These are phyloP conservation scores for Parauchenoglanis ngamensis DNA, from an alignment of 2,797 vertebrate genomes.

Conservation along the genomic window DNA sequence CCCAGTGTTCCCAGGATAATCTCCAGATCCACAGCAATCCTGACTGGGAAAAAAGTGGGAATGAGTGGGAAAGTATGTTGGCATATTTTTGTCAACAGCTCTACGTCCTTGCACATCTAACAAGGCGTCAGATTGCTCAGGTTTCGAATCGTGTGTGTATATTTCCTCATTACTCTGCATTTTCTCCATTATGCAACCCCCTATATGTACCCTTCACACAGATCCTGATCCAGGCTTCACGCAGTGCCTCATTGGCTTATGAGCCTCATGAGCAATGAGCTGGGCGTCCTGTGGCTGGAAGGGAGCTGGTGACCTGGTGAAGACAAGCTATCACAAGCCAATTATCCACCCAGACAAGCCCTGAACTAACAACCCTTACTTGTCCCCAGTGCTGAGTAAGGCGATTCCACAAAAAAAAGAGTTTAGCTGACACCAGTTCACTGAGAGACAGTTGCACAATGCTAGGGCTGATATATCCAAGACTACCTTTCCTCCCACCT, in stretches of 20 bases:
- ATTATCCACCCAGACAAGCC: conserved; percentile 58
- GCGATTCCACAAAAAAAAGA: neutral
- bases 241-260: conserved; percentile 50
- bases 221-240: conserved; percentile 33
- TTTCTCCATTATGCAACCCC: conserved; percentile 25
- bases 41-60: neutral
- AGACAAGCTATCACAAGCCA: conserved; percentile 64
- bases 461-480: neutral
- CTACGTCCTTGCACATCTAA: neutral
- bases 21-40: neutral
- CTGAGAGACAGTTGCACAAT: neutral
- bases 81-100: neutral
- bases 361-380: conserved; percentile 35
- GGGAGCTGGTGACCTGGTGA: conserved; percentile 66
- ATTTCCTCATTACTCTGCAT: neutral
- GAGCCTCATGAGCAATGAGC: conserved; percentile 61
- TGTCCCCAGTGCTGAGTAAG: neutral
- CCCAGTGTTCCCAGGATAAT: no score
- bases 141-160: conserved; percentile 9
- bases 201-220: neutral
- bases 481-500: conserved; percentile 40
- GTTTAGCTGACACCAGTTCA: neutral
- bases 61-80: neutral
- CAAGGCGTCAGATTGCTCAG: neutral
- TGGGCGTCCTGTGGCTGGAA: conserved; percentile 58